Conservation (phyloP, 2,888 invertebrate genomes). For the Tetragnatha montana region DNA sequence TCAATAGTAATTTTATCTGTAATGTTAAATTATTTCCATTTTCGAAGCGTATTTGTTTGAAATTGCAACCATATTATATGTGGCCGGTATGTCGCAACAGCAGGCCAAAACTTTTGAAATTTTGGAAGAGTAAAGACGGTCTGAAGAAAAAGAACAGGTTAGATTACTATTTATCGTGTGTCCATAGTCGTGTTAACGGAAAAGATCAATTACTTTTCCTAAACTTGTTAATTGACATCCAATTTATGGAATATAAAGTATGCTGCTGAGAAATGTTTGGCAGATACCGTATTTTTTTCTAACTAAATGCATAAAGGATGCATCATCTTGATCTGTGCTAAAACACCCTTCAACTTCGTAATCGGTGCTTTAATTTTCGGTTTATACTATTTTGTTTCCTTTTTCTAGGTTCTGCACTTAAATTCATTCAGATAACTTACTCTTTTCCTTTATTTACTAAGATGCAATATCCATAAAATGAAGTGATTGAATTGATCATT, state of each 20-base stretch:
- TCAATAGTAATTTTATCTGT: constrained; percentile 54
- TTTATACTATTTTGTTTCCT: too few relatives aligned
- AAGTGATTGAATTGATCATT: too few relatives aligned
- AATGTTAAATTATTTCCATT: constrained; percentile 47
- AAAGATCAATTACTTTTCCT: constrained; percentile 6
- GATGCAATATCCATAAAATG: not conserved
- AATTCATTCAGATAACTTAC: too few relatives aligned
- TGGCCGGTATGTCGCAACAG: constrained; percentile 71
- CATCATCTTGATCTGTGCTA: too few relatives aligned
- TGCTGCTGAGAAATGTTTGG: not conserved
- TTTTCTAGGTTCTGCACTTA: too few relatives aligned
- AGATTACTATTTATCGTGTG: constrained; percentile 28
- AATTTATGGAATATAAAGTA: not conserved
- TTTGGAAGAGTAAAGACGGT: constrained; percentile 69
- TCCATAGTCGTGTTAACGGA: constrained; percentile 52
- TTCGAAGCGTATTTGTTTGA: constrained; percentile 46
- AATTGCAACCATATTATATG: constrained; percentile 67
- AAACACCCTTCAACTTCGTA: too few relatives aligned
- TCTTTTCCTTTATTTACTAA: not conserved
- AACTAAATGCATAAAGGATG: too few relatives aligned
- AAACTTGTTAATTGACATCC: not conserved
- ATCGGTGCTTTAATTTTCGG: too few relatives aligned
- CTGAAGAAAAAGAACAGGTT: constrained; percentile 69
- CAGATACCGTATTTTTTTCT: not conserved
- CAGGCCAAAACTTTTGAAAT: constrained; percentile 70